These are phyloP conservation scores for Loxodonta africana DNA, from an alignment of 2,113 vertebrate genomes.

Conservation along the genomic window DNA sequence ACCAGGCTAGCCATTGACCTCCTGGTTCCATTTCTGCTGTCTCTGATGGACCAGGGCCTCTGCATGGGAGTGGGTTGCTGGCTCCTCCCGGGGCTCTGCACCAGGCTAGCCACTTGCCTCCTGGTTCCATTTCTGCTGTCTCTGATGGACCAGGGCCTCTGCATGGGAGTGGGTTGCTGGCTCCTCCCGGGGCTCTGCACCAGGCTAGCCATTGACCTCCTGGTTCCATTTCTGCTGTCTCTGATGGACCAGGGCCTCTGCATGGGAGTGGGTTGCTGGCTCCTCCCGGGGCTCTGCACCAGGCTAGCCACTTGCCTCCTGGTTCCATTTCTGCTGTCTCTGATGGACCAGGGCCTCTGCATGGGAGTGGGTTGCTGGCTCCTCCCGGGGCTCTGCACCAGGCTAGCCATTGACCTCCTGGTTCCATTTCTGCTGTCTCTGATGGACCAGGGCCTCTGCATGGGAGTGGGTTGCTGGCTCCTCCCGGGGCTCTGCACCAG, in stretches of 20 bases:
- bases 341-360: background rate
- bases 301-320: fast-evolving
- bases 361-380: fast-evolving
- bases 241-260: no score
- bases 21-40: background rate
- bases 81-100: fast-evolving
- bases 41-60: no score
- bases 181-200: fast-evolving
- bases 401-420: fast-evolving
- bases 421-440: background rate
- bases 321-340: background rate
- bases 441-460: no score
- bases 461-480: fast-evolving
- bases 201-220: fast-evolving
- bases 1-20: fast-evolving
- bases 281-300: fast-evolving
- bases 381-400: fast-evolving
- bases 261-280: fast-evolving
- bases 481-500: fast-evolving
- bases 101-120: fast-evolving
- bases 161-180: fast-evolving
- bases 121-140: background rate
- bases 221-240: background rate
- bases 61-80: fast-evolving
- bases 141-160: background rate